Evolutionary conservation across 2,888 invertebrate genomes (phyloP).

Genomic region (Volucella inflata): DNA sequence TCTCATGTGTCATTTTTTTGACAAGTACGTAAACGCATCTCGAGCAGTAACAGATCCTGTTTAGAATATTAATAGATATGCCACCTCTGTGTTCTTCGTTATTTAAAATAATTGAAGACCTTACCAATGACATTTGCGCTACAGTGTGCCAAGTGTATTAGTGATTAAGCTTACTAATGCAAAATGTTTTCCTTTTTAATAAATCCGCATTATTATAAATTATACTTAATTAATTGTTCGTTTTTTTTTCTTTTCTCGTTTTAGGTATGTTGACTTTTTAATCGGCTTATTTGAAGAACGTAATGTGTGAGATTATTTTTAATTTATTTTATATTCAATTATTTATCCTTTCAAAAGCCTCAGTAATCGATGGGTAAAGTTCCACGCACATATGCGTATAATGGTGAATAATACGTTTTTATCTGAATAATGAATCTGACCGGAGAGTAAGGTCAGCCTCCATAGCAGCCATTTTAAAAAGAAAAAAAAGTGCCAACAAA

Average conservation of each 20-base stretch:
- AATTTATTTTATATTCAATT: neutral
- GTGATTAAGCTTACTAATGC: neutral
- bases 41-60: no score
- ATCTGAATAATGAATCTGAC: constrained; percentile 26
- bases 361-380: constrained; percentile 40
- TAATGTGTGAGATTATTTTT: constrained; percentile 37
- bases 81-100: no score
- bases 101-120: no score
- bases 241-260: constrained; percentile 17
- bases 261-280: constrained; percentile 35
- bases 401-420: constrained; percentile 29
- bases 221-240: constrained; percentile 8
- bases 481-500: constrained; percentile 39
- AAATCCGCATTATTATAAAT: constrained; percentile 29
- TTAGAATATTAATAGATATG: no score
- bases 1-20: no score
- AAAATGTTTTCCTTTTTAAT: neutral
- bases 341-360: constrained; percentile 35
- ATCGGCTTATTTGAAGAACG: constrained; percentile 27
- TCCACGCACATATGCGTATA: constrained; percentile 54
- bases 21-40: no score
- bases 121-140: constrained; percentile 22
- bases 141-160: constrained; percentile 1
- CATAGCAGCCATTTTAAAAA: constrained; percentile 1
- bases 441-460: constrained; percentile 40